Percentiles rank a stretch among this genome's conserved stretches.
Conservation (phyloP, 2,888 invertebrate genomes). For the Andrena praecox region DNA sequence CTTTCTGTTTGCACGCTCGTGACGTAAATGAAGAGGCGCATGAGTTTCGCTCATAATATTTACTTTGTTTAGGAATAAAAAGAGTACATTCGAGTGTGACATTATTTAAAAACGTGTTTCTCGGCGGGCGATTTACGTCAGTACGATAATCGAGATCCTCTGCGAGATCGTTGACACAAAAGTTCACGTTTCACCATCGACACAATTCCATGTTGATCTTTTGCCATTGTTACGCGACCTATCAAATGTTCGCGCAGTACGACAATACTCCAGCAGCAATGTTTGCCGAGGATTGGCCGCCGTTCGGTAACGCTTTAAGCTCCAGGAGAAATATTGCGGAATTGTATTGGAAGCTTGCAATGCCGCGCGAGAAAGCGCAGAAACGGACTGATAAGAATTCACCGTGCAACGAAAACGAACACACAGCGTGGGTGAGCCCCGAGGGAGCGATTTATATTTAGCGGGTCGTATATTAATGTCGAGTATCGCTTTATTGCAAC, state of each 20-base stretch:
- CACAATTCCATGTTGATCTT: conserved; percentile 5
- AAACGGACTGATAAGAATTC: conserved; percentile 17
- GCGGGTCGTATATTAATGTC: conserved; percentile 54
- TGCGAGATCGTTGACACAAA: conserved; percentile 20
- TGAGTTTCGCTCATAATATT: background rate
- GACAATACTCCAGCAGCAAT: too few species aligned
- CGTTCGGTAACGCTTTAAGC: too few species aligned
- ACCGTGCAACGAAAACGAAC: conserved; percentile 27
- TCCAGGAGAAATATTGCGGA: background rate
- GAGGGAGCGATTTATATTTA: conserved; percentile 48
- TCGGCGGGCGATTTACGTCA: conserved; percentile 17
- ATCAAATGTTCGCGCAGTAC: background rate
- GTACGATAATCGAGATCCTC: conserved; percentile 6
- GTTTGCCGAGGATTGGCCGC: too few species aligned
- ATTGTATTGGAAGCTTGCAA: background rate
- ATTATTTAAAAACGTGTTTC: conserved; percentile 8
- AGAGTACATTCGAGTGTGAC: background rate
- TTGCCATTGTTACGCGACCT: background rate
- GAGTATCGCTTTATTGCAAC: conserved; percentile 57
- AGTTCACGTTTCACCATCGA: conserved; percentile 27
- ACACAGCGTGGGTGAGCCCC: conserved; percentile 36
- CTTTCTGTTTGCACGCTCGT: background rate
- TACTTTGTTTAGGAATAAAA: background rate
- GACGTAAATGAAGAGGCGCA: background rate
- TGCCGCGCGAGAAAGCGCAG: background rate